Base-by-base conservation (phyloP, 2,888 invertebrate species). In the Harpalus rufipes region DNA sequence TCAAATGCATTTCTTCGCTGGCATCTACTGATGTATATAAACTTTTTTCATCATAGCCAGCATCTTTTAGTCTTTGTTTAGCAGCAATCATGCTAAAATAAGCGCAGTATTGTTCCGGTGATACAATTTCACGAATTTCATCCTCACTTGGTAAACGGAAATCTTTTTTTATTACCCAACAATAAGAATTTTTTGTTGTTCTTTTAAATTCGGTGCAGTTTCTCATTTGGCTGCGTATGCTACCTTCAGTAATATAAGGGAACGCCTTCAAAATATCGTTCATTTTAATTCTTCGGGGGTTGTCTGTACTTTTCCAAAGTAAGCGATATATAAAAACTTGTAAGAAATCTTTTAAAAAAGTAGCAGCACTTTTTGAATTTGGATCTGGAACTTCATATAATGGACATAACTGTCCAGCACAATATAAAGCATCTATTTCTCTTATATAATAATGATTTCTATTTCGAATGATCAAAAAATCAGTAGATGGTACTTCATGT, bases 41-140 rank as follows among this genome's bases (percentile, higher is more conserved):
- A 89, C 98, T 98, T 92, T 99, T 99, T 90, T 99, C 99, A 10
- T 99, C 99, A 89, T 99, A 99, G 0, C 97, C 97, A 0, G 97
- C 97, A 89, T 97, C 96, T 91, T 98, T 99, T 0, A 99, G 92
- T 85, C 99, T 92, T 90, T 99, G 99, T 90, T 99, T 99, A 0
- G 99, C 99, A 0, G 98, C 96, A 86, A 98, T 95, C 98, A 99
- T 98, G 89, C 98, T 98, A 91, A 98, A 99, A 92, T 98, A 99
- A 0, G 98, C 96, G 90, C 99, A 99, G 89, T 99, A 99, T 90
- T 99, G 98, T 90, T 99, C 99, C 0, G 99, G 99, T 0, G 98
- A 98, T 0, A 99, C 98, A 98, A 99, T 98, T 0, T 98, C 97
- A 41, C 99, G 93, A 87, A 99, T 98, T 92, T 99, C 99, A 90